Conservation (phyloP, 1,140 invertebrate genomes). For the Neodiprion virginianus region DNA sequence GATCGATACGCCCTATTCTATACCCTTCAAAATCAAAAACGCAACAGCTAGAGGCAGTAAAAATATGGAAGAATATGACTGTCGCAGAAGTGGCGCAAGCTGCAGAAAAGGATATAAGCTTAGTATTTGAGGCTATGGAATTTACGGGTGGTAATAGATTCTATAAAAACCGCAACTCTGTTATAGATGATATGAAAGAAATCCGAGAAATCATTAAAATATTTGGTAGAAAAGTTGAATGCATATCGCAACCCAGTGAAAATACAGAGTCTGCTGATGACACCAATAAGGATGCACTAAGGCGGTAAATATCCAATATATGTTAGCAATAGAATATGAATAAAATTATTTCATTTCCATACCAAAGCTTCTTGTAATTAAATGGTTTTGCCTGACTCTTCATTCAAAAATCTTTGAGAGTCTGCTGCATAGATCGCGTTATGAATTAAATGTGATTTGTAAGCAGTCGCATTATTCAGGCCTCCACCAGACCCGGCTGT, state of each 20-base stretch:
- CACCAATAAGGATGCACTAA: constrained; percentile 34
- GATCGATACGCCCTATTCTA: constrained; percentile 2
- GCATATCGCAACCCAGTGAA: constrained; percentile 60
- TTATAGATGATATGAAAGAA: constrained; percentile 65
- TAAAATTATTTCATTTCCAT: no score
- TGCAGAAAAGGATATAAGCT: constrained; percentile 64
- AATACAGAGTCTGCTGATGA: constrained; percentile 52
- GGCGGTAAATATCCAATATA: constrained; percentile 32
- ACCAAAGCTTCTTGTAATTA: background rate
- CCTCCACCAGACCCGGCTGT: constrained; percentile 70
- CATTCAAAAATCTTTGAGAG: background rate
- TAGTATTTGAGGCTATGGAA: constrained; percentile 73
- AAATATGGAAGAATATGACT: constrained; percentile 82
- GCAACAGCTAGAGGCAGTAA: constrained; percentile 58
- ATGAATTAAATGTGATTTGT: constrained; percentile 8
- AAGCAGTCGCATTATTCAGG: constrained; percentile 28
- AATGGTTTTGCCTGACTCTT: background rate
- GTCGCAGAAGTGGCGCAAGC: constrained; percentile 73
- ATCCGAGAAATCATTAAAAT: constrained; percentile 72
- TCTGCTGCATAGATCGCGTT: background rate
- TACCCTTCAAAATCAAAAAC: constrained; percentile 35
- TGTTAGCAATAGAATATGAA: no score
- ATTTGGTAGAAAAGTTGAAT: constrained; percentile 66
- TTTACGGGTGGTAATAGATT: constrained; percentile 56
- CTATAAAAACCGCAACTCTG: constrained; percentile 58